Percentiles rank a stretch among this genome's conserved stretches.
Evolutionary conservation across 2,888 invertebrate species (phyloP).

Genomic region (Eupithecia inturbata): DNA sequence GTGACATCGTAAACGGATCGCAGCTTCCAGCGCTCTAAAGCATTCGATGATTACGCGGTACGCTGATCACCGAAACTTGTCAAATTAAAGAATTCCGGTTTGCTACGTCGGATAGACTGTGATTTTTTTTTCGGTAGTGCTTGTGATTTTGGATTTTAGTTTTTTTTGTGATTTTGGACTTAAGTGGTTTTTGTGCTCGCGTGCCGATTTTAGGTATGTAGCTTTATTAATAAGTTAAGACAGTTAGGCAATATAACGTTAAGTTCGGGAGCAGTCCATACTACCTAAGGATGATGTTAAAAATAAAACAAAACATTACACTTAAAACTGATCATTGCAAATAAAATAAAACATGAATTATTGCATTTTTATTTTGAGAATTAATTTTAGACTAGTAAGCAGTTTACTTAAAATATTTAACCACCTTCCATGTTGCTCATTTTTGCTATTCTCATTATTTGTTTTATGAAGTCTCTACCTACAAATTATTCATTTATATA

Average conservation of each 20-base stretch:
- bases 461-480: too few relatives aligned
- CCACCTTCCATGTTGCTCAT: neutral
- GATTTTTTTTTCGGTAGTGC: conserved; percentile 60
- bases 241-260: neutral
- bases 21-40: conserved; percentile 73
- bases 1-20: conserved; percentile 83
- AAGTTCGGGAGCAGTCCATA: neutral
- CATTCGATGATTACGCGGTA: conserved; percentile 81
- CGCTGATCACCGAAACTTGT: conserved; percentile 77
- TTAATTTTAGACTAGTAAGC: too few relatives aligned
- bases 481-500: neutral
- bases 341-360: neutral
- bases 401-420: neutral
- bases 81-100: conserved; percentile 76
- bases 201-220: conserved; percentile 51
- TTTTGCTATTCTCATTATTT: neutral
- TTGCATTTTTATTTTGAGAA: neutral
- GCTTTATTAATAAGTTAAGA: conserved; percentile 15
- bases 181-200: conserved; percentile 48
- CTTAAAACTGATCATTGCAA: neutral
- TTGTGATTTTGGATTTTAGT: conserved; percentile 64
- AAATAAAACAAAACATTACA: neutral
- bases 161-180: conserved; percentile 54
- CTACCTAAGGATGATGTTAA: neutral
- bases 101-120: conserved; percentile 59